phyloP scores from a whole-genome alignment of 1,140 invertebrate species.

The Argopecten irradians region DNA sequence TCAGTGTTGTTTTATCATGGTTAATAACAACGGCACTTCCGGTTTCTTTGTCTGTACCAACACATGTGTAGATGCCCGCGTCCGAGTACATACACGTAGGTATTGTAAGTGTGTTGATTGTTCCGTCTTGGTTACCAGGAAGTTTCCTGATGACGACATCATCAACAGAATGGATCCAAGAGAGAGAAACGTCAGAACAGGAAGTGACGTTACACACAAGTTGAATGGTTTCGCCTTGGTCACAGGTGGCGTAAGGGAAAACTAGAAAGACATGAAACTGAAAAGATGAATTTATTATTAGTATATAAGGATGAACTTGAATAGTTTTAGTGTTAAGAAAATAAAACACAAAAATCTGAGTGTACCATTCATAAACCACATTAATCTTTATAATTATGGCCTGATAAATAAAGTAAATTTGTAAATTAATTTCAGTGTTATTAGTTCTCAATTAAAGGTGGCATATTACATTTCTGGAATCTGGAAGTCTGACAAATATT shows the following conservation, averaged over 20 bases:
- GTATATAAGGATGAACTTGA: too few relatives aligned
- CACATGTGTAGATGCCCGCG: neutral
- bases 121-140: neutral
- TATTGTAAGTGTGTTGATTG: neutral
- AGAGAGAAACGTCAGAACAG: too few relatives aligned
- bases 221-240: neutral
- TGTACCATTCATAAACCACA: too few relatives aligned
- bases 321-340: too few relatives aligned
- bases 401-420: too few relatives aligned
- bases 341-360: too few relatives aligned
- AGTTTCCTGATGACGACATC: neutral
- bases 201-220: too few relatives aligned
- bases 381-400: too few relatives aligned
- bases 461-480: neutral
- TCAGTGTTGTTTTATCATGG: neutral
- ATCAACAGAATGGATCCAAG: neutral
- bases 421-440: too few relatives aligned
- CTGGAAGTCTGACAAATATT: neutral
- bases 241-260: neutral
- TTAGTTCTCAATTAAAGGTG: too few relatives aligned
- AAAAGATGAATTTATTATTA: too few relatives aligned
- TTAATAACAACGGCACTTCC: neutral
- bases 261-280: too few relatives aligned
- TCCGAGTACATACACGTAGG: neutral
- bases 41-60: neutral